phyloP scores from a whole-genome alignment of 2,888 invertebrate genomes.

The Drosophila pseudotakahashii region DNA sequence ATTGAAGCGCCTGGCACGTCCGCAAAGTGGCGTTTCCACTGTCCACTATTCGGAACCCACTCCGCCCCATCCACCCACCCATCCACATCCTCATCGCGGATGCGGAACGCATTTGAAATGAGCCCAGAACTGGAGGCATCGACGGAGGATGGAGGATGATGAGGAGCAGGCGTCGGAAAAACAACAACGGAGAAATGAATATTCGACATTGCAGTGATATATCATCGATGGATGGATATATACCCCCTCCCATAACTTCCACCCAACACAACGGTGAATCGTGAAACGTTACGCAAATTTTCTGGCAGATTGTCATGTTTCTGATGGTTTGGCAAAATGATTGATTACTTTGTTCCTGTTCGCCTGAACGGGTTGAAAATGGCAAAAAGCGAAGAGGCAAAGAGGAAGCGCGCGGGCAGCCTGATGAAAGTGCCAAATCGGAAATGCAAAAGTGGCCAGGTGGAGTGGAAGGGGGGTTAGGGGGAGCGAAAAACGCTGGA shows the following conservation, averaged over 20 bases:
- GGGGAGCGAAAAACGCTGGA: constrained; percentile 1
- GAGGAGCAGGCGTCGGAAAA: constrained; percentile 41
- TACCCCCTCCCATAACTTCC: constrained; percentile 4
- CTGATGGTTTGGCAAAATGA: constrained; percentile 70
- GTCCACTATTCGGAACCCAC: constrained; percentile 11
- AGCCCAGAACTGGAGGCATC: constrained; percentile 2
- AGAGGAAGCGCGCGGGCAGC: neutral
- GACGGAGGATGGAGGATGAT: neutral
- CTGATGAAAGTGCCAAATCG: constrained; percentile 43
- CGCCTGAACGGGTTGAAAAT: constrained; percentile 16
- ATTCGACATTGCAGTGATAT: constrained; percentile 71
- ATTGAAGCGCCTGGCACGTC: constrained; percentile 45
- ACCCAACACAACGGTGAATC: constrained; percentile 29
- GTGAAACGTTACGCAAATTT: constrained; percentile 62
- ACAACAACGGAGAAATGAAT: constrained; percentile 68
- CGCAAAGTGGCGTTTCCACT: constrained; percentile 27
- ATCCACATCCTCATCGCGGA: constrained; percentile 34
- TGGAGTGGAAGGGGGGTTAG: neutral
- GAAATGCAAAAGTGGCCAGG: constrained; percentile 55
- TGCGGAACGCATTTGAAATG: constrained; percentile 71
- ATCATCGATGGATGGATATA: constrained; percentile 66
- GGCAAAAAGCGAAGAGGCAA: constrained; percentile 9
- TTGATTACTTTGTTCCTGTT: constrained; percentile 77
- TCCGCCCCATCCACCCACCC: neutral
- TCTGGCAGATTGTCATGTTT: constrained; percentile 72